Conservation (phyloP, 2,113 vertebrate genomes). For the Gracilinanus agilis region DNA sequence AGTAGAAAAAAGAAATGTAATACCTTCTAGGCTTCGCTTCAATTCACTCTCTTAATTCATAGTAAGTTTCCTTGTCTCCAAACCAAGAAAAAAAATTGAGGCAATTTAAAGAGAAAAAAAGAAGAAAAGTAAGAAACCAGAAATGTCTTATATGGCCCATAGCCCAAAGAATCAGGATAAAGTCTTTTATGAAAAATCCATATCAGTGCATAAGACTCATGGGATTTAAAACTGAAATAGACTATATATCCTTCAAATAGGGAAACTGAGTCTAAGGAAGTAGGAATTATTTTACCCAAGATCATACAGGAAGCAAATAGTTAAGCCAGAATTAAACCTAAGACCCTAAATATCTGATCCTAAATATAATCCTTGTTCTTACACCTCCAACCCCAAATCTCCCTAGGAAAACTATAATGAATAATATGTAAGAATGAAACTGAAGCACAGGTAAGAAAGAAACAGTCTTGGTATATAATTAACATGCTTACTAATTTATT, state of each 20-base stretch:
- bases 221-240: background rate
- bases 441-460: too few relatives aligned
- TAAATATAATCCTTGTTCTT: background rate
- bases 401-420: background rate
- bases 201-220: background rate
- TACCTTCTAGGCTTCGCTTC: constrained; percentile 36
- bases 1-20: background rate
- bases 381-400: background rate
- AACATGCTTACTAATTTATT: background rate
- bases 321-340: background rate
- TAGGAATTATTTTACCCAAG: background rate
- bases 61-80: background rate
- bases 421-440: background rate
- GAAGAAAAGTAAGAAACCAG: constrained; percentile 3
- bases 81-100: background rate
- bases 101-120: background rate
- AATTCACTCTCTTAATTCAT: constrained; percentile 54
- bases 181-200: constrained; percentile 2
- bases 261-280: background rate
- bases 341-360: too few relatives aligned
- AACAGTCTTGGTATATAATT: background rate
- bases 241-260: background rate
- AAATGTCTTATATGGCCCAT: constrained; percentile 38
- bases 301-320: background rate
- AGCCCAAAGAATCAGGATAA: background rate